Base-by-base conservation (phyloP, 1,140 invertebrate species). In the Meteorus sp. region DNA sequence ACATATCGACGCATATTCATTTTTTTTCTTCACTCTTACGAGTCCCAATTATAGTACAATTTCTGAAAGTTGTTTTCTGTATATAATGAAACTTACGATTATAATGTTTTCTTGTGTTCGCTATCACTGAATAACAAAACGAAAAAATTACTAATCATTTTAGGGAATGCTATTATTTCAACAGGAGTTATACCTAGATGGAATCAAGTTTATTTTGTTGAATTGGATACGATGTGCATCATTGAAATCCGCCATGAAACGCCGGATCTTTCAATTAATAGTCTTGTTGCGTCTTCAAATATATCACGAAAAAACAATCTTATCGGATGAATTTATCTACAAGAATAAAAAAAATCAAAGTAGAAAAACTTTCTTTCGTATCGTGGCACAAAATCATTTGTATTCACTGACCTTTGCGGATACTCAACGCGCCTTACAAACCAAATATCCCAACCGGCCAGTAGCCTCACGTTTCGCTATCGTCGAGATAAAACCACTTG, bases 331-430 rank as follows among this genome's bases (percentile, higher is more conserved):
- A 51, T 58, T 58, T 51, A 51, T 51, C 47, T 48, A 7, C 2
- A 35, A 44, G 22, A 29, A 48, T 52, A 61, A 51, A 52, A n/a
- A n/a, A n/a, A n/a, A n/a, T n/a, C n/a, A n/a, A n/a, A n/a, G n/a
- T n/a, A n/a, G n/a, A 52, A 5, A 17, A 61, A 61, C 59, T 61
- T 61, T 61, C 59, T 35, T 60, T 56, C 20, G n/a, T 54, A 48
- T 22, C n/a, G 25, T 35, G 22, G 31, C 22, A 43, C 6, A 50
- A 52, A n/a, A 41, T 52, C 53, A 61, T 61, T 61, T 44, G 35
- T 56, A 56, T 61, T 61, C 53, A 59, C 48, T 17, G 17, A 52
- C 37, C 17, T 52, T 13, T 27, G 11, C 25, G 43, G 15, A 23
- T 44, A n/a, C n/a, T 52, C 31, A 44, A 39, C 27, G 44, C 25